Evolutionary conservation across 1,140 invertebrate species (phyloP).

Genomic region (Zaprionus kolodkinae): DNA sequence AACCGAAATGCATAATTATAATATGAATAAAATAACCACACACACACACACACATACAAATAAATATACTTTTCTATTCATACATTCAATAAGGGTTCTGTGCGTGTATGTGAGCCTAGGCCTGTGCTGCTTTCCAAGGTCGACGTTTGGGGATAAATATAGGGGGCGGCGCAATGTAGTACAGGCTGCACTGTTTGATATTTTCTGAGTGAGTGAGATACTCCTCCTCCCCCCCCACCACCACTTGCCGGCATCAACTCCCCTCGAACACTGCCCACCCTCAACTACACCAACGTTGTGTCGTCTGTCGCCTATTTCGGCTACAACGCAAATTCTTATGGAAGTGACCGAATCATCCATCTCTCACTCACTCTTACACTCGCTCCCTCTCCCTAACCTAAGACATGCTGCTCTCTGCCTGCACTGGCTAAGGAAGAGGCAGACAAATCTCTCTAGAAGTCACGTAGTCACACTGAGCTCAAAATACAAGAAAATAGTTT

Average conservation of each 20-base stretch:
- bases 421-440: not conserved
- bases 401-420: not conserved
- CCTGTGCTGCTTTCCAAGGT: slow-evolving; percentile 41
- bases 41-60: not conserved
- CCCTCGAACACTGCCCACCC: not conserved
- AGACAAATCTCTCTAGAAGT: not conserved
- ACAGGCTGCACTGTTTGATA: slow-evolving; percentile 14
- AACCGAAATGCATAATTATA: slow-evolving; percentile 55
- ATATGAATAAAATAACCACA: slow-evolving; percentile 47
- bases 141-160: not conserved
- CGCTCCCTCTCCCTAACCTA: not conserved
- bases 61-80: slow-evolving; percentile 1
- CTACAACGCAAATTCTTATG: slow-evolving; percentile 44
- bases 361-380: not conserved
- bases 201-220: slow-evolving; percentile 14
- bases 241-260: not conserved
- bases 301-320: slow-evolving; percentile 12
- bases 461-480: slow-evolving; percentile 22
- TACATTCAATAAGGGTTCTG: slow-evolving; percentile 10
- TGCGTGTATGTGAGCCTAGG: slow-evolving; percentile 26
- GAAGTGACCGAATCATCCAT: slow-evolving; percentile 9
- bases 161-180: not conserved
- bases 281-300: slow-evolving; percentile 18
- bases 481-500: slow-evolving; percentile 18
- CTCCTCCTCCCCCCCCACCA: not conserved